Evolutionary conservation across 2,797 vertebrate species (phyloP).

Genomic region (Gadopsis bispinosus): DNA sequence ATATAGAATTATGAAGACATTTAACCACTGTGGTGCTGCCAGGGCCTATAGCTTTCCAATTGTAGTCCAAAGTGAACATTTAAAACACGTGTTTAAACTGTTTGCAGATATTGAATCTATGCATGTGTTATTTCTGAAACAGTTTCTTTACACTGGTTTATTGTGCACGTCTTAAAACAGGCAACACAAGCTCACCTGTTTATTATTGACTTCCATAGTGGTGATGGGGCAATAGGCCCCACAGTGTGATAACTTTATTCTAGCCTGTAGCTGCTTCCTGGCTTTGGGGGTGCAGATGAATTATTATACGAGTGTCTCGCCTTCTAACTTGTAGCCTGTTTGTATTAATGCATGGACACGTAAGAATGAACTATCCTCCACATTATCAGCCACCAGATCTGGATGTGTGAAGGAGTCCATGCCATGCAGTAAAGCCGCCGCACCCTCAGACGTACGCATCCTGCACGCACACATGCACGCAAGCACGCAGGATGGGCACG

Average conservation of each 20-base stretch:
- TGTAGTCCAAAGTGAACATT: not conserved
- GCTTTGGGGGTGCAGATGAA: not conserved
- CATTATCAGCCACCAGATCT: slow-evolving; percentile 52
- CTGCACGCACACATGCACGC: slow-evolving; percentile 62
- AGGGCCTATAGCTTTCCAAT: slow-evolving; percentile 11
- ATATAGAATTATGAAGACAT: not conserved
- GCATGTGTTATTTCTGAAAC: not conserved
- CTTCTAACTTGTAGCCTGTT: not conserved
- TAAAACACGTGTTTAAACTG: not conserved
- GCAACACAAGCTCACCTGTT: slow-evolving; percentile 13
- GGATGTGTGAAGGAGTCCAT: slow-evolving; percentile 55
- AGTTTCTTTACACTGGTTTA: not conserved
- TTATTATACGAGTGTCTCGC: not conserved
- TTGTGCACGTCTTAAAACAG: slow-evolving; percentile 6
- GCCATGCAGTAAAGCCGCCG: slow-evolving; percentile 81
- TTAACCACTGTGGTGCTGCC: not conserved
- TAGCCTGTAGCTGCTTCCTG: slow-evolving; percentile 21
- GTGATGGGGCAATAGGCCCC: slow-evolving; percentile 4
- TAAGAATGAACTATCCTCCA: not conserved
- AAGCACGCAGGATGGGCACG: slow-evolving; percentile 54
- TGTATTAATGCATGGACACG: not conserved
- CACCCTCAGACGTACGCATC: slow-evolving; percentile 77
- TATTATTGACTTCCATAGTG: slow-evolving; percentile 29
- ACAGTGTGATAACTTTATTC: slow-evolving; percentile 22
- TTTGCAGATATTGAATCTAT: not conserved